Percentiles rank a stretch among this genome's conserved stretches.
Conservation (phyloP, 2,888 invertebrate genomes). For the Ochropleura plecta region DNA sequence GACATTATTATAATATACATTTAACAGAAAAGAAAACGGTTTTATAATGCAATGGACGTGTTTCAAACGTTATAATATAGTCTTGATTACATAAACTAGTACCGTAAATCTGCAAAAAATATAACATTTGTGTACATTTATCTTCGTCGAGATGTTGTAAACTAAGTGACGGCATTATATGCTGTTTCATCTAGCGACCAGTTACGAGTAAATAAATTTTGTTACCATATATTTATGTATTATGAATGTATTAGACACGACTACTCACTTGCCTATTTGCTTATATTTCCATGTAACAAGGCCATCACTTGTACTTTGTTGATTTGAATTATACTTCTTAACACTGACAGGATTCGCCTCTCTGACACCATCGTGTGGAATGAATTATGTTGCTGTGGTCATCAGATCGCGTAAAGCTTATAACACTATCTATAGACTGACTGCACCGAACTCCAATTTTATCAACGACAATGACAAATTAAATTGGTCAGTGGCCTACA, state of each 20-base stretch:
- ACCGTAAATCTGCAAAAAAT: slow-evolving; percentile 89
- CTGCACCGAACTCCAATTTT: slow-evolving; percentile 68
- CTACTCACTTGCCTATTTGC: slow-evolving; percentile 77
- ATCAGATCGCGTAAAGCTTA: slow-evolving; percentile 80
- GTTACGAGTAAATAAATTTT: slow-evolving; percentile 76
- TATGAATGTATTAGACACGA: slow-evolving; percentile 75
- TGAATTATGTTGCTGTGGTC: slow-evolving; percentile 81
- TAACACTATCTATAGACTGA: slow-evolving; percentile 79
- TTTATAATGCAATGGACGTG: slow-evolving; percentile 84
- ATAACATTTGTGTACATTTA: slow-evolving; percentile 83
- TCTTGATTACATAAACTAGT: slow-evolving; percentile 79
- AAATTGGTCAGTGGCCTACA: slow-evolving; percentile 83
- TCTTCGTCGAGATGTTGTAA: slow-evolving; percentile 78
- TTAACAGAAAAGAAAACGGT: slow-evolving; percentile 76
- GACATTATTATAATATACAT: slow-evolving; percentile 75
- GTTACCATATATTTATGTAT: slow-evolving; percentile 72
- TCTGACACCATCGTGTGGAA: slow-evolving; percentile 80
- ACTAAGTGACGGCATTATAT: slow-evolving; percentile 83
- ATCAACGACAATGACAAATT: slow-evolving; percentile 72
- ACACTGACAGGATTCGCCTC: slow-evolving; percentile 67
- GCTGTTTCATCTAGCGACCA: slow-evolving; percentile 81
- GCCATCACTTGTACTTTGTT: slow-evolving; percentile 88
- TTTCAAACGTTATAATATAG: slow-evolving; percentile 76
- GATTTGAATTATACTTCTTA: slow-evolving; percentile 76
- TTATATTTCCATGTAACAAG: slow-evolving; percentile 82